Conservation (phyloP, 2,113 vertebrate genomes). For the Sigmodon hispidus region DNA sequence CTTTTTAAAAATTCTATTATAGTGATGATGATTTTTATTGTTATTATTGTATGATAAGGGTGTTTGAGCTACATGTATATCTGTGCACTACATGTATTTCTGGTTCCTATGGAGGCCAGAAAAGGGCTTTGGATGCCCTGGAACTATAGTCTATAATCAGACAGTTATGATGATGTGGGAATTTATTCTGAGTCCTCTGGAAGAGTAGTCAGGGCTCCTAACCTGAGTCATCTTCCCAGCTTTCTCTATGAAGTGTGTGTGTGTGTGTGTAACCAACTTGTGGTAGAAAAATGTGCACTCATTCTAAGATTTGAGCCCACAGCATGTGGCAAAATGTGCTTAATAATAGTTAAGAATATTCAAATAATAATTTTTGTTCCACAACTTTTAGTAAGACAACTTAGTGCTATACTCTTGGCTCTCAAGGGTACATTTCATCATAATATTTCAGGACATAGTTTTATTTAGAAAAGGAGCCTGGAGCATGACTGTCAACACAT, state of each 20-base stretch:
- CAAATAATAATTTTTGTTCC: background rate
- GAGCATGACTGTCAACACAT: background rate
- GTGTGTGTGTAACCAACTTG: background rate
- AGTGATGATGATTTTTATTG: too few relatives aligned
- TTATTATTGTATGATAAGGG: background rate
- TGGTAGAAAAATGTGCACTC: background rate
- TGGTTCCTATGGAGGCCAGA: background rate
- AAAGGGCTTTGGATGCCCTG: background rate
- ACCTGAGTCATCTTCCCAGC: background rate
- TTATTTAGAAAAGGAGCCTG: background rate
- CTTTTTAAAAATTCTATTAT: background rate
- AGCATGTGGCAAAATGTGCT: background rate
- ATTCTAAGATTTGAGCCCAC: slow-evolving; percentile 22
- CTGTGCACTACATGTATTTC: background rate
- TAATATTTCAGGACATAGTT: slow-evolving; percentile 42
- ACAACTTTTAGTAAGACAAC: slow-evolving; percentile 30
- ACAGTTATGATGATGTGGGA: background rate
- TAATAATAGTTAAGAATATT: background rate
- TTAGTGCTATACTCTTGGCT: slow-evolving; percentile 3
- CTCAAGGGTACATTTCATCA: background rate
- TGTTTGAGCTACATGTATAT: background rate
- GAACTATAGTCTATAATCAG: background rate
- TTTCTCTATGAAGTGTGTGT: background rate
- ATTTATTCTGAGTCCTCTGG: too few relatives aligned
- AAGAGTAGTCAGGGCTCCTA: background rate